Conservation (phyloP, 2,888 invertebrate genomes). For the Serrognathus titanus region DNA sequence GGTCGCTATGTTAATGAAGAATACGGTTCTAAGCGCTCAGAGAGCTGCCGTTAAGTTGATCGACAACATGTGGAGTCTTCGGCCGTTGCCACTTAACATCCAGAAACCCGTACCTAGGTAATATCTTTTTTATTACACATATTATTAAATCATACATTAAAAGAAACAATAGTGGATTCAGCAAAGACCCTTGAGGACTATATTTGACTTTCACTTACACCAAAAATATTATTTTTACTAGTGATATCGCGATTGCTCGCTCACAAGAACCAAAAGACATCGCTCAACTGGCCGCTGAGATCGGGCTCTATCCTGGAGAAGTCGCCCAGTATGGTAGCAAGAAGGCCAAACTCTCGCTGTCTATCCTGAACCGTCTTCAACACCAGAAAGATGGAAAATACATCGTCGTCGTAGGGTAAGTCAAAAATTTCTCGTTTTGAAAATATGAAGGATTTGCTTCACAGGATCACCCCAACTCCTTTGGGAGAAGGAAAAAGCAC, state of each 20-base stretch:
- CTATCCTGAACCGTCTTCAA: slow-evolving; percentile 69
- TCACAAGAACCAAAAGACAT: slow-evolving; percentile 86
- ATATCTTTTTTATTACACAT: slow-evolving; percentile 39
- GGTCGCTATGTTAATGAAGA: slow-evolving; percentile 95
- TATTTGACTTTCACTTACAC: neutral
- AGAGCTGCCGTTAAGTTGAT: slow-evolving; percentile 57
- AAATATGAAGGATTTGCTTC: slow-evolving; percentile 17
- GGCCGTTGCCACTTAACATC: slow-evolving; percentile 62
- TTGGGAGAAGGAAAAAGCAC: slow-evolving; percentile 99
- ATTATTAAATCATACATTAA: neutral
- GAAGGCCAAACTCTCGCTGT: slow-evolving; percentile 88
- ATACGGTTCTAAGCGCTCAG: slow-evolving; percentile 84
- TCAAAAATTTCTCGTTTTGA: slow-evolving; percentile 12
- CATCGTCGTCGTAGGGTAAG: slow-evolving; percentile 90
- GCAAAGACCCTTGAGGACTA: neutral
- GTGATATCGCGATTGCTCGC: slow-evolving; percentile 88
- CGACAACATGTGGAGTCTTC: slow-evolving; percentile 68
- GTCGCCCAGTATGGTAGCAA: slow-evolving; percentile 87
- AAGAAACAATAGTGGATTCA: neutral
- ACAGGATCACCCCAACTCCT: slow-evolving; percentile 94
- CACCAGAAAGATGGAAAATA: slow-evolving; percentile 78
- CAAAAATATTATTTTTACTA: slow-evolving; percentile 37
- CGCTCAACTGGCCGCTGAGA: slow-evolving; percentile 71
- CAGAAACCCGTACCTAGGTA: slow-evolving; percentile 82
- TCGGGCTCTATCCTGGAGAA: slow-evolving; percentile 77